Evolutionary conservation across 2,113 vertebrate species (phyloP).

Genomic region (Menura novaehollandiae): DNA sequence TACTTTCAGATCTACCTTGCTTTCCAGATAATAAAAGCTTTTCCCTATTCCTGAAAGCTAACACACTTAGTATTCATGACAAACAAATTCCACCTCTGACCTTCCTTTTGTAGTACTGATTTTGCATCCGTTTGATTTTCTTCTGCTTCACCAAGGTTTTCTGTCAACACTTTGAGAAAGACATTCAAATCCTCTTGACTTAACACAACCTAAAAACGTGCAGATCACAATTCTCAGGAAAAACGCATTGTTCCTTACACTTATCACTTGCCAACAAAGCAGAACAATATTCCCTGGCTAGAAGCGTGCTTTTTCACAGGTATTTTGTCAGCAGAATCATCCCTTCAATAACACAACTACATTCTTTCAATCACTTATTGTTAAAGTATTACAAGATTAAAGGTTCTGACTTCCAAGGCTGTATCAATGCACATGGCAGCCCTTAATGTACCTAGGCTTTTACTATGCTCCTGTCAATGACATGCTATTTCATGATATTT

Average conservation of each 20-base stretch:
- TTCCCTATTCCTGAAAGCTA: not conserved
- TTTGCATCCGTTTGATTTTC: constrained; percentile 49
- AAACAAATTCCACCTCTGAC: constrained; percentile 37
- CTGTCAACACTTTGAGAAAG: constrained; percentile 84
- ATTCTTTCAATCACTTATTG: not conserved
- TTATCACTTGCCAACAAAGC: not conserved
- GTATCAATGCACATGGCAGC: not conserved
- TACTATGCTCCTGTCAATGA: not conserved
- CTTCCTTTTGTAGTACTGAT: constrained; percentile 34
- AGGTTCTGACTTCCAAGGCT: not conserved
- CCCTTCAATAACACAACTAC: not conserved
- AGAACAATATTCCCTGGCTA: not conserved
- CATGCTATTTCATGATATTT: not conserved
- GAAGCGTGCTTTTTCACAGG: not conserved
- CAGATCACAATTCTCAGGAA: not conserved
- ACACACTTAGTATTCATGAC: not conserved
- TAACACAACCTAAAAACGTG: constrained; percentile 77
- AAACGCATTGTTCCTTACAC: not conserved
- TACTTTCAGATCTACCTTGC: not conserved
- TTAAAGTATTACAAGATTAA: not conserved
- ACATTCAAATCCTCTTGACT: constrained; percentile 88
- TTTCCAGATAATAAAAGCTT: not conserved
- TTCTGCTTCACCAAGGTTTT: constrained; percentile 88
- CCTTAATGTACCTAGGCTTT: not conserved
- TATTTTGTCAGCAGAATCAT: not conserved